Conservation (phyloP, 2,113 vertebrate species). For the Fulmarus glacialis region DNA sequence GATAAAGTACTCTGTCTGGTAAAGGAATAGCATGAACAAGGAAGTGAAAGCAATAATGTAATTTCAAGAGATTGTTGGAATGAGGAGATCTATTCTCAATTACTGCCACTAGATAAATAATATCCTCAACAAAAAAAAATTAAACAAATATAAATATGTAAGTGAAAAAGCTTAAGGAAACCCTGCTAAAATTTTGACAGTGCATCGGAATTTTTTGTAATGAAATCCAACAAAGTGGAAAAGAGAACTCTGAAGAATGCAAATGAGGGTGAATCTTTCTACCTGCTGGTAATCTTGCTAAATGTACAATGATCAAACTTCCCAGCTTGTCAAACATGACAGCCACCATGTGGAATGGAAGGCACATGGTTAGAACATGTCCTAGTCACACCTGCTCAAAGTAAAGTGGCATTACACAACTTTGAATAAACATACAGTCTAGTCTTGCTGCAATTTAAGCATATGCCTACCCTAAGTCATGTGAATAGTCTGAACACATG, state of each 20-base stretch:
- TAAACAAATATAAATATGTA: background rate
- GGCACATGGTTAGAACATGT: background rate
- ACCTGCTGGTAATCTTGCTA: background rate
- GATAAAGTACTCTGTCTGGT: background rate
- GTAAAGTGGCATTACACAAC: background rate
- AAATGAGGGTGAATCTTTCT: background rate
- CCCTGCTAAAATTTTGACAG: background rate
- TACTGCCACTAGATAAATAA: background rate
- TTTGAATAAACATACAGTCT: background rate
- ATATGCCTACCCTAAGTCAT: fast-evolving
- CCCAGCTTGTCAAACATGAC: background rate
- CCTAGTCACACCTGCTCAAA: background rate
- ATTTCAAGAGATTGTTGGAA: background rate
- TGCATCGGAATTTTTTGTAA: background rate
- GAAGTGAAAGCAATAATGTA: background rate
- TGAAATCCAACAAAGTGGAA: background rate
- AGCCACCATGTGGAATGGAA: background rate
- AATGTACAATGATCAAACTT: background rate
- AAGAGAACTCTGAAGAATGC: background rate
- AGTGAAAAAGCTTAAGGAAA: background rate
- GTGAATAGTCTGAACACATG: background rate
- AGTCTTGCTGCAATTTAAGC: background rate
- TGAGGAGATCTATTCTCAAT: background rate
- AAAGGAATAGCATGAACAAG: background rate
- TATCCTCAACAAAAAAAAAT: background rate